Percentiles rank a stretch among this genome's conserved stretches.
These are phyloP conservation scores for Bursaphelenchus okinawaensis DNA, from an alignment of 2,888 invertebrate species.

Conservation along the genomic window DNA sequence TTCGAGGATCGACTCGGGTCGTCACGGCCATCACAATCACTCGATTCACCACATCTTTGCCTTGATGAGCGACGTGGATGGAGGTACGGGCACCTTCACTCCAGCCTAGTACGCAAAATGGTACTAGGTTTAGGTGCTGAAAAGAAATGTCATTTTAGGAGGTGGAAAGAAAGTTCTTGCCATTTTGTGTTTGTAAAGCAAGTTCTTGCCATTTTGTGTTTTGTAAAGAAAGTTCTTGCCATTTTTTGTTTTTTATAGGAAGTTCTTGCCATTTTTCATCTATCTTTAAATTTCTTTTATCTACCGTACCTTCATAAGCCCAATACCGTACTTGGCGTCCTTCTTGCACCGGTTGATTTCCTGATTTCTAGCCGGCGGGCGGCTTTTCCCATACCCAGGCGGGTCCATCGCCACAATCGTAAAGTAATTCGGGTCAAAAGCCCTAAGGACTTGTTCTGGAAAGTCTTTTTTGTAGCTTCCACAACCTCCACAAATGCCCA, in stretches of 20 bases:
- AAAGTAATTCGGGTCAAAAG: constrained; percentile 37
- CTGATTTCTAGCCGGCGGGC: constrained; percentile 42
- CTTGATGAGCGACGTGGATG: constrained; percentile 50
- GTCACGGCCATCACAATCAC: constrained; percentile 42
- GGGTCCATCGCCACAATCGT: constrained; percentile 48
- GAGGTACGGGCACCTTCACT: constrained; percentile 49
- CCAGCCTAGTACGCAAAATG: constrained; percentile 36
- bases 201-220: not conserved
- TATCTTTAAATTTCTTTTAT: not conserved
- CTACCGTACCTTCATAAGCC: constrained; percentile 33
- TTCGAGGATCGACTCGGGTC: constrained; percentile 39
- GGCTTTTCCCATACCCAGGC: constrained; percentile 45
- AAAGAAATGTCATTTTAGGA: no score
- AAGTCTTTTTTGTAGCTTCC: constrained; percentile 48
- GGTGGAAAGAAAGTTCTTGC: not conserved
- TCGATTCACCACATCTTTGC: constrained; percentile 35
- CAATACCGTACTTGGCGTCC: constrained; percentile 41
- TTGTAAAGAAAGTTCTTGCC: not conserved
- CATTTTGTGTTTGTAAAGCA: not conserved
- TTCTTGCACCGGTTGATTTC: constrained; percentile 43
- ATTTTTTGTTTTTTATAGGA: not conserved
- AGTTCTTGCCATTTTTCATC: not conserved
- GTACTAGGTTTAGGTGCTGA: constrained; percentile 24
- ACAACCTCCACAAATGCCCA: constrained; percentile 17
- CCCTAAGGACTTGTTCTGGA: constrained; percentile 35